Percentiles rank a stretch among this genome's conserved stretches.
These are phyloP conservation scores for Mugil cephalus DNA, from an alignment of 2,113 vertebrate genomes.

Conservation along the genomic window DNA sequence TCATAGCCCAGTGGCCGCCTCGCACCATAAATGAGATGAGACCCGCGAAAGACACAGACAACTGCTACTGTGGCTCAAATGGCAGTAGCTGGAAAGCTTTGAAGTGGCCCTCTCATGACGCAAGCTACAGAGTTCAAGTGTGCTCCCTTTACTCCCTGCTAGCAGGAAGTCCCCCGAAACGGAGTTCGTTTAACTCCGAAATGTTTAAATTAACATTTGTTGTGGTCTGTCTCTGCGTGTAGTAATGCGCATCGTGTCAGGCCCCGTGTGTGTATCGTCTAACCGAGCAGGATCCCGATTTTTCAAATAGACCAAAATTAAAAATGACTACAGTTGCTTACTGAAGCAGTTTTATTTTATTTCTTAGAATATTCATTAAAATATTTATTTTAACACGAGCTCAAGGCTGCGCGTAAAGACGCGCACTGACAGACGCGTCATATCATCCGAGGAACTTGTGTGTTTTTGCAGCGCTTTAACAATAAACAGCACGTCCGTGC, in stretches of 20 bases:
- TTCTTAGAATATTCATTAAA: background rate
- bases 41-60: constrained; percentile 74
- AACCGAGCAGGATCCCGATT: background rate
- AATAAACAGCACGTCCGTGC: background rate
- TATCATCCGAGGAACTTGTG: background rate
- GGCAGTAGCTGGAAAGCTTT: constrained; percentile 64
- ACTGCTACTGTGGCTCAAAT: constrained; percentile 81
- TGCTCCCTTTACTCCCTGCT: constrained; percentile 30
- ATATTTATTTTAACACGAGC: constrained; percentile 6
- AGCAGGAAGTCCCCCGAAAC: background rate
- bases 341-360: background rate
- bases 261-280: background rate
- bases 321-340: background rate
- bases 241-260: background rate
- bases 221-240: background rate
- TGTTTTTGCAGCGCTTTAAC: background rate
- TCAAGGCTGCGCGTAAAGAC: background rate
- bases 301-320: background rate
- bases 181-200: background rate
- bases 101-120: constrained; percentile 61
- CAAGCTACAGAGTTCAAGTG: constrained; percentile 66
- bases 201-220: too few species aligned
- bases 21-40: constrained; percentile 64
- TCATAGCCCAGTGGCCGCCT: constrained; percentile 52
- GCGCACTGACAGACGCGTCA: too few species aligned